Evolutionary conservation across 2,113 vertebrate species (phyloP), one percentile per base, ranked within the genome.

Genomic region (Gnathonemus echidnorhynchus): DNA sequence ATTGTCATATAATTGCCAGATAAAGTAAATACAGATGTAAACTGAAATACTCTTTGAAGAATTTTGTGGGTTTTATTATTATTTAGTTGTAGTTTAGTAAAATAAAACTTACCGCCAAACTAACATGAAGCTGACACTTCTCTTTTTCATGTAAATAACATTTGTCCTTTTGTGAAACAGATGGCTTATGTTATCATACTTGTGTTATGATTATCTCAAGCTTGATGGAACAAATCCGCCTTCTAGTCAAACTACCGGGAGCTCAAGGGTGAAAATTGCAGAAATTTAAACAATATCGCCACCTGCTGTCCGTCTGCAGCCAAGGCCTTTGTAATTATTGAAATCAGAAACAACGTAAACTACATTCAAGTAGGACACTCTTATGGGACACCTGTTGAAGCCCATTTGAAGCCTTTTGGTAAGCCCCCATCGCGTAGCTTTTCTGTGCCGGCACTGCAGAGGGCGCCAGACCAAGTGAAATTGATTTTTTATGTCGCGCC

Each of bases 71-170:
- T 45, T 42, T 83, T 83, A 83, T 83, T 83, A 45, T 83, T 83
- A 83, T 83, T 45, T 45, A 45, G 11, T 83, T 42, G 35, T 83
- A 83, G 42, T 83, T 7, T 83, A 83, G 77, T 83, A 83, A 83
- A 83, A 83, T 39, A 21, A 83, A 83, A 83, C 7, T 0, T 85
- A n/a, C 19, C 5, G 56, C 42, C 45, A 48, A 46, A 13, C 83
- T 85, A 85, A 46, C 6, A 48, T 85, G 35, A 21, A n/a, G 45
- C 15, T 48, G 39, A 83, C 42, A 21, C 39, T 24, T 46, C 39
- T 48, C 46, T 85, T 19, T 85, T 85, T n/a, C 83, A 45, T 85
- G 83, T 45, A 85, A 85, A 85, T 48, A 85, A 85, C 83, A 85
- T 85, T 48, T 48, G 39, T 24, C 10, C 83, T 85, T 85, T 46